Evolutionary conservation across 2,113 vertebrate genomes (phyloP).

Genomic region (Pogona vitticeps): DNA sequence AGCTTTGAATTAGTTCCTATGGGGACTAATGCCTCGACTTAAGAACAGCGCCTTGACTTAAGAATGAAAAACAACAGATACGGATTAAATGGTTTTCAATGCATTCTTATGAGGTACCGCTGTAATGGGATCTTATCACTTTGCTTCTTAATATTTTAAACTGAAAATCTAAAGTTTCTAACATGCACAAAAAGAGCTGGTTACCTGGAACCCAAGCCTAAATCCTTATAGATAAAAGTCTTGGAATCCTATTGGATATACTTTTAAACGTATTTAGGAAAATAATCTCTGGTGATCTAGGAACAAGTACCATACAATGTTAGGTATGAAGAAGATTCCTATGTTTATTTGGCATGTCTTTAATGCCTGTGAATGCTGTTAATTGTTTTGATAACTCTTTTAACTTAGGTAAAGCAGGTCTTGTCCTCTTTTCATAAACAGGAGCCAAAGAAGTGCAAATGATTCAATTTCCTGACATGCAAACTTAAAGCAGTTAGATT

Average conservation of each 20-base stretch:
- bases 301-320: background rate
- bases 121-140: background rate
- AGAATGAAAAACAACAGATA: too few relatives aligned
- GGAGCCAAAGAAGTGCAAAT: background rate
- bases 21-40: too few relatives aligned
- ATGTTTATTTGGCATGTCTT: background rate
- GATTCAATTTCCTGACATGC: background rate
- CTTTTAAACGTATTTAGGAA: background rate
- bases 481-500: background rate
- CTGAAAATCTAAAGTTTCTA: background rate
- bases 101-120: too few relatives aligned
- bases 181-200: background rate
- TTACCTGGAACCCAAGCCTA: background rate
- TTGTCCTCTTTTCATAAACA: background rate
- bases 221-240: background rate
- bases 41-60: too few relatives aligned
- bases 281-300: background rate
- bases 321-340: background rate
- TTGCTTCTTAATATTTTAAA: background rate
- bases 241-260: background rate
- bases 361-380: background rate
- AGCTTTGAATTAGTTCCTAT: too few relatives aligned
- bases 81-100: too few relatives aligned
- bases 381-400: background rate
- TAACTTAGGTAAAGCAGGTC: too few relatives aligned